phyloP scores from a whole-genome alignment of 2,797 vertebrate species.

The Micromesistius poutassou region DNA sequence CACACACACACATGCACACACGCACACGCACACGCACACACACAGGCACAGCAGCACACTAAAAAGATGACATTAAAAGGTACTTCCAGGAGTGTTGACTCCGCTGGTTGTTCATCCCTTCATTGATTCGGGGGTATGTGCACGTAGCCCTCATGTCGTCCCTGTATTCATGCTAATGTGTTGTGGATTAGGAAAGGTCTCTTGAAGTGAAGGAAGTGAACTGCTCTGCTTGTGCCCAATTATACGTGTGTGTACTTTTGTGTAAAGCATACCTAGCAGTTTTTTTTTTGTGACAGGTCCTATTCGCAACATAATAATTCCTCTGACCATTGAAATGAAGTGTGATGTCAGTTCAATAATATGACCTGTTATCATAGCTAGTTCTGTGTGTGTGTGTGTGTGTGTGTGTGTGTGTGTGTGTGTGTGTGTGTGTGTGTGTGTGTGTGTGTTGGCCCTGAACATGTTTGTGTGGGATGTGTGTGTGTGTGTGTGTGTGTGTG shows the following conservation, averaged over 20 bases:
- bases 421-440: constrained; percentile 9
- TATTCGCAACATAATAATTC: constrained; percentile 40
- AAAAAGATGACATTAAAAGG: not conserved
- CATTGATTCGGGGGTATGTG: not conserved
- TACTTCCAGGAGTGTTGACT: not conserved
- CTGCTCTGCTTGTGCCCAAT: too few relatives aligned
- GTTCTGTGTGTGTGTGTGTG: constrained; percentile 14
- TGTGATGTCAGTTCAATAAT: constrained; percentile 49
- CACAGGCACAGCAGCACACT: not conserved
- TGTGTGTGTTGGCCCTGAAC: not conserved
- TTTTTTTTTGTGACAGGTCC: constrained; percentile 42
- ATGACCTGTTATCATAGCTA: constrained; percentile 45
- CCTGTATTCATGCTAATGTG: not conserved
- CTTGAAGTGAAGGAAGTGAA: too few relatives aligned
- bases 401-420: constrained; percentile 13
- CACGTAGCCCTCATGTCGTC: not conserved
- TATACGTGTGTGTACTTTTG: not conserved
- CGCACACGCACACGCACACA: not conserved
- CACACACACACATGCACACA: too few relatives aligned
- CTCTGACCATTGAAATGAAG: constrained; percentile 41
- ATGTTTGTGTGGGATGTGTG: not conserved
- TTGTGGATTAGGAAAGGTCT: not conserved
- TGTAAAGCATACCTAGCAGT: not conserved
- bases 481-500: constrained; percentile 7
- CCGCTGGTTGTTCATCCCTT: not conserved